These are phyloP conservation scores for Crotophaga sulcirostris DNA, from an alignment of 2,113 vertebrate genomes.

Conservation along the genomic window DNA sequence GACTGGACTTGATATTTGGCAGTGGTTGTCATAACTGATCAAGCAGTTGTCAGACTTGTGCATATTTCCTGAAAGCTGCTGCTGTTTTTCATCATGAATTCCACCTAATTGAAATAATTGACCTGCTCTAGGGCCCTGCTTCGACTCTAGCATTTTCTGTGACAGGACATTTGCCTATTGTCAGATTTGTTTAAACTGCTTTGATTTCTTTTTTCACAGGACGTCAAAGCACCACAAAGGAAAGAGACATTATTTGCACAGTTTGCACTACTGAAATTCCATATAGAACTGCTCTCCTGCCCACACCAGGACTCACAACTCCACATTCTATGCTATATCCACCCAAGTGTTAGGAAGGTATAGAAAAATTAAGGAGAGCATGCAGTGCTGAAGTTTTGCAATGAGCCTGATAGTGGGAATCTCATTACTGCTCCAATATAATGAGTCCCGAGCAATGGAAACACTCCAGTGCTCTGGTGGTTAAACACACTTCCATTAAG, in stretches of 20 bases:
- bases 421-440: neutral
- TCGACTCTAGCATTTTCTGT: neutral
- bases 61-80: slow-evolving; percentile 49
- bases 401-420: neutral
- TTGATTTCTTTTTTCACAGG: slow-evolving; percentile 43
- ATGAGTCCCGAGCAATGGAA: neutral
- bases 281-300: neutral
- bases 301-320: neutral
- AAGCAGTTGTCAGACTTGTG: neutral
- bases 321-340: neutral
- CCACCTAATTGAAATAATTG: slow-evolving; percentile 68
- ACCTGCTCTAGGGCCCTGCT: slow-evolving; percentile 25
- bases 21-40: slow-evolving; percentile 19
- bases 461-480: neutral
- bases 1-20: slow-evolving; percentile 23
- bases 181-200: slow-evolving; percentile 17
- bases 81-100: slow-evolving; percentile 54
- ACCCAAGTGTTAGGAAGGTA: neutral
- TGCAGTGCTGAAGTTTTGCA: neutral
- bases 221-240: neutral
- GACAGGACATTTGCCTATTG: slow-evolving; percentile 9
- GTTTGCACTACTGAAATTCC: neutral
- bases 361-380: neutral
- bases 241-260: neutral
- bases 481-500: neutral